Percentiles rank a stretch among this genome's conserved stretches.
phyloP scores from a whole-genome alignment of 2,888 invertebrate genomes.

The Dione juno region DNA sequence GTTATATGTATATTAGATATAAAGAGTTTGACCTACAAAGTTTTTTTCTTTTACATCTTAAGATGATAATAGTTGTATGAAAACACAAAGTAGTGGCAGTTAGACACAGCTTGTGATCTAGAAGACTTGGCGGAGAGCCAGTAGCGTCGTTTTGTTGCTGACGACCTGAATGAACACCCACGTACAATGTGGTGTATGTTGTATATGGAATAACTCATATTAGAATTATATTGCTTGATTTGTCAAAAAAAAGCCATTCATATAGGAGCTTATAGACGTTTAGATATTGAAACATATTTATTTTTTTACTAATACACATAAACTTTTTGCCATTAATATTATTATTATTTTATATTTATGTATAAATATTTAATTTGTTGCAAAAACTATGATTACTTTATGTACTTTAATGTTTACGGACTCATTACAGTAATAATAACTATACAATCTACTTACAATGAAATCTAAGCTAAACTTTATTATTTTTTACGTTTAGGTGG shows the following conservation, averaged over 20 bases:
- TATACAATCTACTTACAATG: constrained; percentile 32
- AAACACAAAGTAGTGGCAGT: constrained; percentile 43
- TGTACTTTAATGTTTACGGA: constrained; percentile 1
- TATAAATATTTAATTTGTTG: background rate
- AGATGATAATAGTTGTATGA: constrained; percentile 40
- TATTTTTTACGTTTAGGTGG: too few species aligned
- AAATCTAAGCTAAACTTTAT: background rate
- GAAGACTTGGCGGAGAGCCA: constrained; percentile 64
- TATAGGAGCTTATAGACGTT: too few species aligned
- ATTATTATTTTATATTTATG: background rate
- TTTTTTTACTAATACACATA: too few species aligned
- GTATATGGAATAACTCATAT: constrained; percentile 12
- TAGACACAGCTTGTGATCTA: constrained; percentile 40
- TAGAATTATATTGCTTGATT: too few species aligned
- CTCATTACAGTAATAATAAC: constrained; percentile 29
- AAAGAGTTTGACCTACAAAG: background rate
- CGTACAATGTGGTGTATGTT: constrained; percentile 29
- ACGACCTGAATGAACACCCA: constrained; percentile 26
- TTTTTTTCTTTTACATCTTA: constrained; percentile 14
- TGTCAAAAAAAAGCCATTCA: too few species aligned
- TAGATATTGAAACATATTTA: too few species aligned
- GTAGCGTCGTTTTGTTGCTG: constrained; percentile 43
- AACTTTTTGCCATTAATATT: too few species aligned
- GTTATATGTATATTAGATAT: background rate
- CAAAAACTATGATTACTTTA: constrained; percentile 19